A percentile compares a stretch with the other conserved stretches of the same genome.
Conservation (phyloP, 30 jellyfish, hydroid and myxozoan genomes). For the Morbakka virulenta region DNA sequence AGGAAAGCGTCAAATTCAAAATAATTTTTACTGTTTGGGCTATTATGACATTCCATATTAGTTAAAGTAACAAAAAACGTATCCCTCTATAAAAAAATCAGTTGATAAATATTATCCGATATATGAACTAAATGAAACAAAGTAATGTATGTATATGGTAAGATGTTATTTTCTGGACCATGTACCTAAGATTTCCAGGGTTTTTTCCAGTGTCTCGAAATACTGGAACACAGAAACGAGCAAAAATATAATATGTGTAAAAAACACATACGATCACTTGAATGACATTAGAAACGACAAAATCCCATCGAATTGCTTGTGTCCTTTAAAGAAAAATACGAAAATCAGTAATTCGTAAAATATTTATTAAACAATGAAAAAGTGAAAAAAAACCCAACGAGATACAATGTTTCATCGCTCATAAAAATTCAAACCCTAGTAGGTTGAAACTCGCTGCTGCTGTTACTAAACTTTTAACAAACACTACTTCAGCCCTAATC, state of each 20-base stretch:
- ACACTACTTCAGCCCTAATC: no score
- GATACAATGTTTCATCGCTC: neutral
- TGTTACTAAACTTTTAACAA: no score
- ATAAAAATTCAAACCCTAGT: neutral
- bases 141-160: no score
- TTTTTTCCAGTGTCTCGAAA: constrained; percentile 83
- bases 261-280: constrained; percentile 73
- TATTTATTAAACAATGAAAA: neutral
- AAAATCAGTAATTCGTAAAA: neutral
- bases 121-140: no score
- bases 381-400: neutral
- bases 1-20: no score
- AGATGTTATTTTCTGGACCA: no score
- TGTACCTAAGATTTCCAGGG: constrained; percentile 75
- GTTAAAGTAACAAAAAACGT: no score
- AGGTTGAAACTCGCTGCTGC: no score
- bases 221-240: constrained; percentile 80
- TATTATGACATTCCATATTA: no score
- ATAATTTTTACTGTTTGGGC: no score
- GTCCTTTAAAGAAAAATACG: constrained; percentile 59
- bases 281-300: constrained; percentile 60
- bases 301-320: constrained; percentile 77
- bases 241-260: constrained; percentile 68
- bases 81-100: no score
- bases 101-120: no score